Evolutionary conservation across 2,888 invertebrate genomes (phyloP), one percentile per base, ranked within the genome.

Genomic region (Eledone cirrhosa): DNA sequence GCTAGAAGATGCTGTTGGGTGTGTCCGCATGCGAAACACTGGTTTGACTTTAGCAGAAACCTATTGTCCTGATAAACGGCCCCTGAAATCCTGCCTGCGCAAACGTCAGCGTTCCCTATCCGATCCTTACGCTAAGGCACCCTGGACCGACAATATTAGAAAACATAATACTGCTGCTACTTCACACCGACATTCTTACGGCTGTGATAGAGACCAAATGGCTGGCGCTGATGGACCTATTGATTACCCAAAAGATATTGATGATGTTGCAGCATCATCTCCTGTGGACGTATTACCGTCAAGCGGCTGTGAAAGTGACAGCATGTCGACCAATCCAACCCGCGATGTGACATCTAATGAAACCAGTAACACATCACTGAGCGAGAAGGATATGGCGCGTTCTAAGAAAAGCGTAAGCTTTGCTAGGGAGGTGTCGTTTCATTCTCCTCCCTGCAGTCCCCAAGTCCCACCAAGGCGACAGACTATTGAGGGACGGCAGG

Each of bases 351-450:
- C 47, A 24, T 5, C 29, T 13, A 31, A 31, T 65, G 74, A 19
- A 41, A 47, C 72, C 48, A 63, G 48, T 29, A 79, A 75, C 47
- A 48, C 53, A 47, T 67, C 69, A 19, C 79, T 53, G 16, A 81
- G 80, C 14, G 84, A 84, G 11, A 82, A 83, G 19, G 84, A 85
- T n/a, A 80, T 81, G 19, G 77, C 80, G 11, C 81, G 81, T 47
- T 81, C 79, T 47, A 86, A 85, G 67, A 90, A 90, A 82, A 86
- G 88, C 77, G 90, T 90, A 67, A 89, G 89, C 80, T 90, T 90
- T 84, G 89, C 89, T 1, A 88, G 89, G 47, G 88, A 90, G 81
- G 88, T 90, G 47, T 89, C 87, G 27, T 90, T 90, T 83, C 89
- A 89, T 80, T 89, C 89, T 5, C 85, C 85, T 41, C 82, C 80